Conservation (phyloP, 2,113 vertebrate genomes). For the Lophius piscatorius region DNA sequence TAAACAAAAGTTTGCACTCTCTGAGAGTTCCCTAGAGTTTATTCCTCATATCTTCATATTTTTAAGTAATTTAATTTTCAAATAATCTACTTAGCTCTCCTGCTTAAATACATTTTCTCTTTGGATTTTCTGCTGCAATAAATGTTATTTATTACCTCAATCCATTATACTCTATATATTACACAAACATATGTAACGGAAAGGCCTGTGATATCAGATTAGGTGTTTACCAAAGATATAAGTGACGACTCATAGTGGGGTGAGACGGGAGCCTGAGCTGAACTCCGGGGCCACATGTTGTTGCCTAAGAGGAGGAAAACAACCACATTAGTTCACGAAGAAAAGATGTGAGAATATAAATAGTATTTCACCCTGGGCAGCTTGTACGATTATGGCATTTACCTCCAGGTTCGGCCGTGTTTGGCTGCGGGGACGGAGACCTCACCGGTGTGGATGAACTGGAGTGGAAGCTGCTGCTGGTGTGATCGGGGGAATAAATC, state of each 20-base stretch:
- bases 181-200: background rate
- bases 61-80: too few species aligned
- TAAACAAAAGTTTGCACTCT: too few species aligned
- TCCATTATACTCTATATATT: background rate
- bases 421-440: constrained; percentile 90
- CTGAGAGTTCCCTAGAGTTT: too few species aligned
- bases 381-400: background rate
- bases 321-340: constrained; percentile 9
- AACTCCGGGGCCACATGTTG: constrained; percentile 69
- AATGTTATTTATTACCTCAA: background rate
- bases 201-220: background rate
- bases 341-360: background rate
- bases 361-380: background rate
- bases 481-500: constrained; percentile 99
- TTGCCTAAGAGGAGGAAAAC: constrained; percentile 52
- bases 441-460: constrained; percentile 95
- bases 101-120: too few species aligned
- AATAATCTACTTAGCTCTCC: too few species aligned
- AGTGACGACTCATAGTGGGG: constrained; percentile 76
- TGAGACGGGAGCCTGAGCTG: constrained; percentile 62
- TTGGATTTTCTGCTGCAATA: background rate
- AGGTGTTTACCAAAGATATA: constrained; percentile 75
- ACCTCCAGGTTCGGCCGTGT: constrained; percentile 75
- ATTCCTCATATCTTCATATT: too few species aligned
- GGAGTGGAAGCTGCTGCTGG: constrained; percentile 96